A percentile compares a stretch with the other conserved stretches of the same genome.
phyloP scores from a whole-genome alignment of 2,113 vertebrate genomes.

The Sapajus apella region DNA sequence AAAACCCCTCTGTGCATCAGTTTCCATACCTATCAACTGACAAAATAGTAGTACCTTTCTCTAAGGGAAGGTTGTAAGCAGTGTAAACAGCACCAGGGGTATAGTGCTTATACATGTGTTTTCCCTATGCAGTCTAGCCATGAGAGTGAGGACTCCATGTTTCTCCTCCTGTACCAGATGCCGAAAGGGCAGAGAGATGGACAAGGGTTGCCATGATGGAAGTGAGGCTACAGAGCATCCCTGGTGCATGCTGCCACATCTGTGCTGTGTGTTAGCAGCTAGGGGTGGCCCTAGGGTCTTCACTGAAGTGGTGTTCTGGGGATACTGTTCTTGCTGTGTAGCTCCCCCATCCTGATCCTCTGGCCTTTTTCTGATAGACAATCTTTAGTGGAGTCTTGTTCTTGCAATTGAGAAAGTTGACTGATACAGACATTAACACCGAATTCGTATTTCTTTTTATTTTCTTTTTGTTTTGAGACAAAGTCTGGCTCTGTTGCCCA shows the following conservation, averaged over 20 bases:
- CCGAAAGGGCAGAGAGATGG: background rate
- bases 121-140: background rate
- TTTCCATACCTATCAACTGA: background rate
- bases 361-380: background rate
- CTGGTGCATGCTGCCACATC: rapidly evolving
- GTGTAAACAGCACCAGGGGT: background rate
- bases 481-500: too few relatives aligned
- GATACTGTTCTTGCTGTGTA: background rate
- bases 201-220: background rate
- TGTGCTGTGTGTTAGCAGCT: background rate
- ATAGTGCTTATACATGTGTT: background rate
- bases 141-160: background rate
- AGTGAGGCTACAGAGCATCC: background rate
- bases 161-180: background rate
- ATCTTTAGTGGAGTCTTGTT: background rate
- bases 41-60: background rate
- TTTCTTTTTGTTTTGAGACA: too few relatives aligned
- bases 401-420: background rate
- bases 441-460: background rate
- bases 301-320: background rate
- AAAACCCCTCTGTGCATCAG: background rate
- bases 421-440: background rate
- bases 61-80: background rate
- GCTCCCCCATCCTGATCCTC: background rate
- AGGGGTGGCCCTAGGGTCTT: background rate